Evolutionary conservation across 1,140 invertebrate genomes (phyloP).

Genomic region (Radopholus similis): DNA sequence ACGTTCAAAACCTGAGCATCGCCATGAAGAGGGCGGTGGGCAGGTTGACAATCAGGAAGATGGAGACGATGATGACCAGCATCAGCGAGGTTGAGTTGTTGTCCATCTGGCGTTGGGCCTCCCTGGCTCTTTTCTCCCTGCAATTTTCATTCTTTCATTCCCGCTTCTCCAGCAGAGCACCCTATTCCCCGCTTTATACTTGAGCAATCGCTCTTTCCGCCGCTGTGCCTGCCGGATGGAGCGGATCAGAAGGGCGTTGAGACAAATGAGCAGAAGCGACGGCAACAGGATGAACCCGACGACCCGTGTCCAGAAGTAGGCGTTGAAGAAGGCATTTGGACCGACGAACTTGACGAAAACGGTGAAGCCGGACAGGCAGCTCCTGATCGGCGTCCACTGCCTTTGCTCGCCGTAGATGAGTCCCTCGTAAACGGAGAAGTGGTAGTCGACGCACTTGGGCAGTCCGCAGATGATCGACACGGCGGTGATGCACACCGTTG

Average conservation of each 20-base stretch:
- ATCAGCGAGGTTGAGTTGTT: conserved; percentile 87
- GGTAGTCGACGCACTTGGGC: conserved; percentile 54
- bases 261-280: conserved; percentile 78
- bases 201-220: conserved; percentile 63
- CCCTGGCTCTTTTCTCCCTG: conserved; percentile 71
- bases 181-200: conserved; percentile 20
- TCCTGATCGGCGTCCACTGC: conserved; percentile 42
- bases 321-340: conserved; percentile 53
- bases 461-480: conserved; percentile 53
- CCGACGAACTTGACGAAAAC: conserved; percentile 43
- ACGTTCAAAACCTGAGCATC: conserved; percentile 73
- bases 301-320: conserved; percentile 72
- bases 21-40: conserved; percentile 81
- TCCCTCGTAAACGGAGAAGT: conserved; percentile 53
- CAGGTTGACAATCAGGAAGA: conserved; percentile 83
- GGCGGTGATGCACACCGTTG: conserved; percentile 50
- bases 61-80: conserved; percentile 82
- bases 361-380: conserved; percentile 43
- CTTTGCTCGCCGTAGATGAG: conserved; percentile 44
- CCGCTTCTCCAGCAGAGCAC: not conserved
- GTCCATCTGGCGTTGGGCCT: conserved; percentile 69
- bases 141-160: conserved; percentile 10
- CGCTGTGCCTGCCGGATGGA: conserved; percentile 77
- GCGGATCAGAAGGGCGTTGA: conserved; percentile 80
- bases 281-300: conserved; percentile 84